phyloP scores from a whole-genome alignment of 2,113 vertebrate species.

The Australoheros scitulus region DNA sequence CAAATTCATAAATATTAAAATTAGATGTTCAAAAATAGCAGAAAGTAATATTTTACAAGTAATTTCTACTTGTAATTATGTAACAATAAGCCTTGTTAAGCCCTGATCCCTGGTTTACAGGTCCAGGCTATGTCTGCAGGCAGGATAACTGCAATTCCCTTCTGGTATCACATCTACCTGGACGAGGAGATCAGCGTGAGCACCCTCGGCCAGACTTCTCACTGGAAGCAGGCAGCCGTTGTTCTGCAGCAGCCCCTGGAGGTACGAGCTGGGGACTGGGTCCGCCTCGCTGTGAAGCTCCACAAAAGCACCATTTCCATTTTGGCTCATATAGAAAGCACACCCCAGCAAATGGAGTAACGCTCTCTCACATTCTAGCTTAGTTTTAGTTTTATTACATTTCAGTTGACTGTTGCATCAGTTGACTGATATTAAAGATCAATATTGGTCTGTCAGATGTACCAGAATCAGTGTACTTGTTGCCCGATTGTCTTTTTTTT shows the following conservation, averaged over 20 bases:
- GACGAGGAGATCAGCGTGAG: constrained; percentile 86
- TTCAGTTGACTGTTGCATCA: not conserved
- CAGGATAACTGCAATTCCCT: constrained; percentile 89
- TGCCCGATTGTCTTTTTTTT: not conserved
- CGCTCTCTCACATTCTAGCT: not conserved
- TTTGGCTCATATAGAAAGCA: constrained; percentile 60
- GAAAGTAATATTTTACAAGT: not conserved
- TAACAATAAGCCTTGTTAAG: not conserved
- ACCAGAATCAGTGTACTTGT: not conserved
- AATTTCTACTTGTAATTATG: not conserved
- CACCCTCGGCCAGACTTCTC: constrained; percentile 86
- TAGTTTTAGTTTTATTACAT: not conserved
- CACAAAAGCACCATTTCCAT: constrained; percentile 95
- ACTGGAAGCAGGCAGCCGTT: constrained; percentile 96
- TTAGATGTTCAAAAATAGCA: not conserved
- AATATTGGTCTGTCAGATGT: not conserved
- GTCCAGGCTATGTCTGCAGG: constrained; percentile 84
- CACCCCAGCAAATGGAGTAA: constrained; percentile 28
- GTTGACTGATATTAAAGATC: not conserved
- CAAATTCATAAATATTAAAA: not conserved
- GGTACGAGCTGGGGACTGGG: constrained; percentile 84
- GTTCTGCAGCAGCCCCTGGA: constrained; percentile 87
- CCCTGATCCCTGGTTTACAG: constrained; percentile 65
- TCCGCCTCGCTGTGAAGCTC: constrained; percentile 84
- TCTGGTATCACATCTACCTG: constrained; percentile 93